Evolutionary conservation across 2,888 invertebrate species (phyloP).

Genomic region (Ectobius pallidus): DNA sequence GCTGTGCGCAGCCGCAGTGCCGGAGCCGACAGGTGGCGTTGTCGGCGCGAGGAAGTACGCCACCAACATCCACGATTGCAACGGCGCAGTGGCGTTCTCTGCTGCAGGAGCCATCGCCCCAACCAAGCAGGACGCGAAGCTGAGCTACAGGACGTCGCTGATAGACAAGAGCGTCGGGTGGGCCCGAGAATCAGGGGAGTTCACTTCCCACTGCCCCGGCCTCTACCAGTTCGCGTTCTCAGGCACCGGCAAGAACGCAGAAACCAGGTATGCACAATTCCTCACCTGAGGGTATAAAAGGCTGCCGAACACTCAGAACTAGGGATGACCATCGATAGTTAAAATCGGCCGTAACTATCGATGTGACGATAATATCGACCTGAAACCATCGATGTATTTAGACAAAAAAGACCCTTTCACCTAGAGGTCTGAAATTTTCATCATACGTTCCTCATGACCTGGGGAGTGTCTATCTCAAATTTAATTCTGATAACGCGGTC

Average conservation of each 20-base stretch:
- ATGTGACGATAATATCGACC: no score
- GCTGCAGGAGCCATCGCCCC: conserved; percentile 46
- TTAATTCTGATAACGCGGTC: no score
- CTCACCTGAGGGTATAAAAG: no score
- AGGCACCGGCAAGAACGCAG: conserved; percentile 51
- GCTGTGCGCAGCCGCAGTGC: conserved; percentile 49
- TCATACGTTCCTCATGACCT: no score
- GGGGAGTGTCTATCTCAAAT: no score
- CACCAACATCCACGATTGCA: conserved; percentile 54
- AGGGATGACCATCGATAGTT: no score
- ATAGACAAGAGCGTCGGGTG: conserved; percentile 57
- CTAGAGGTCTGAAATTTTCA: no score
- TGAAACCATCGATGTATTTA: no score
- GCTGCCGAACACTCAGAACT: no score
- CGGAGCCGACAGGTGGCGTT: conserved; percentile 50
- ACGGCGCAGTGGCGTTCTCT: conserved; percentile 55
- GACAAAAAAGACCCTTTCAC: no score
- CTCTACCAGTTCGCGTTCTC: conserved; percentile 57
- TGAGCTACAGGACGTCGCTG: conserved; percentile 49
- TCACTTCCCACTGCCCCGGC: conserved; percentile 57
- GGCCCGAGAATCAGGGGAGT: conserved; percentile 55
- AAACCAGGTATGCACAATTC: conserved; percentile 43
- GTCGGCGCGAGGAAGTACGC: conserved; percentile 55
- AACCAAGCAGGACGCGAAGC: conserved; percentile 39
- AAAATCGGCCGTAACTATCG: no score